Evolutionary conservation across 1,140 invertebrate genomes (phyloP).

Genomic region (Melanaphis sacchari): DNA sequence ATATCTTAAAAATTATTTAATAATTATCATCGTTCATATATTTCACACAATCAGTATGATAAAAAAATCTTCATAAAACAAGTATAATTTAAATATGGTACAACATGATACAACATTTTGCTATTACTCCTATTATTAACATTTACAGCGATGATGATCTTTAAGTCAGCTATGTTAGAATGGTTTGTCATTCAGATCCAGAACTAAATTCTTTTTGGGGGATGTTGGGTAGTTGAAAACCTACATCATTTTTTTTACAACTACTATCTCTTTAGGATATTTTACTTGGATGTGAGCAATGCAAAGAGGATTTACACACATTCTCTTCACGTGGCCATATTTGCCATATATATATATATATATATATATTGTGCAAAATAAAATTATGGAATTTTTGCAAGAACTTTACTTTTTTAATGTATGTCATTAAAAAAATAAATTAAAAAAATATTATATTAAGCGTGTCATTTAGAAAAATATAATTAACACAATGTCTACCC

Average conservation of each 20-base stretch:
- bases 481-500: too few relatives aligned
- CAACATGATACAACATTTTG: too few relatives aligned
- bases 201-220: not conserved
- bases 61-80: not conserved
- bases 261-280: not conserved
- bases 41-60: not conserved
- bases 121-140: not conserved
- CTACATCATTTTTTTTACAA: not conserved
- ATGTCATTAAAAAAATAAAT: too few relatives aligned
- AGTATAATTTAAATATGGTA: too few relatives aligned
- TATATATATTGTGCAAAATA: not conserved
- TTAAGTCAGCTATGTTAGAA: too few relatives aligned
- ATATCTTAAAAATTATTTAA: too few relatives aligned
- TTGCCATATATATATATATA: not conserved
- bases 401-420: not conserved
- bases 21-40: too few relatives aligned
- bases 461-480: too few relatives aligned
- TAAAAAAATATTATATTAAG: too few relatives aligned
- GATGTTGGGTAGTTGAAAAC: not conserved
- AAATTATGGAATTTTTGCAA: not conserved
- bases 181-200: too few relatives aligned
- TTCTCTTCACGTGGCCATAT: not conserved
- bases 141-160: not conserved
- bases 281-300: not conserved
- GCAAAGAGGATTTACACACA: not conserved